phyloP scores from a whole-genome alignment of 2,113 vertebrate genomes.

The Galemys pyrenaicus region DNA sequence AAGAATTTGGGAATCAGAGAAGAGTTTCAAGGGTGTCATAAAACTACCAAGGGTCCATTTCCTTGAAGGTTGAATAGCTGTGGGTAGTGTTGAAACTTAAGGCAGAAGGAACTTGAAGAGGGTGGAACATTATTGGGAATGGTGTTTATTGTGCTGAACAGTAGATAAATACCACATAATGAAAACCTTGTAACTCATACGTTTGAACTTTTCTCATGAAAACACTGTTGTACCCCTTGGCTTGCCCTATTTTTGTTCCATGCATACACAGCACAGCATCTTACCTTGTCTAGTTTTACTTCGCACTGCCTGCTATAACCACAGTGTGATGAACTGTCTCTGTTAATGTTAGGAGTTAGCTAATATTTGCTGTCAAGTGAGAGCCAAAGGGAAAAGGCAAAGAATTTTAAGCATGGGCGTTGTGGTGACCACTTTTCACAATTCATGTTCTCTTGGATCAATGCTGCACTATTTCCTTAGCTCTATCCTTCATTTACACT shows the following conservation, averaged over 20 bases:
- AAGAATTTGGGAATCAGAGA: neutral
- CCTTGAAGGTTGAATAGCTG: neutral
- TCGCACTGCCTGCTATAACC: neutral
- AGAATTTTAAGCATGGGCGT: neutral
- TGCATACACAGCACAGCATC: neutral
- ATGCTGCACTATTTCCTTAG: no score
- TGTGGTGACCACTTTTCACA: neutral
- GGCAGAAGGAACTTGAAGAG: neutral
- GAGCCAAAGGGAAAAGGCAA: neutral
- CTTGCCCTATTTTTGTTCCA: neutral
- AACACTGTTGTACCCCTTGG: neutral
- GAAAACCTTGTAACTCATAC: no score
- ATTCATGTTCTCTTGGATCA: neutral
- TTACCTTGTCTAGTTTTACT: neutral
- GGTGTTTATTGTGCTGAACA: neutral
- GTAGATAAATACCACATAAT: neutral
- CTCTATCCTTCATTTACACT: neutral
- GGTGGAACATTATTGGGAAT: neutral
- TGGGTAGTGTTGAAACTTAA: neutral
- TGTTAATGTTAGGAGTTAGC: neutral
- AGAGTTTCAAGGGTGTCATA: neutral
- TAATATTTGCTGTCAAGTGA: neutral
- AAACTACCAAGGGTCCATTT: neutral
- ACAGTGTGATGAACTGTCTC: neutral
- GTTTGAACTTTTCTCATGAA: neutral